Evolutionary conservation across 2,113 vertebrate genomes (phyloP).

Genomic region (Gymnarchus niloticus): DNA sequence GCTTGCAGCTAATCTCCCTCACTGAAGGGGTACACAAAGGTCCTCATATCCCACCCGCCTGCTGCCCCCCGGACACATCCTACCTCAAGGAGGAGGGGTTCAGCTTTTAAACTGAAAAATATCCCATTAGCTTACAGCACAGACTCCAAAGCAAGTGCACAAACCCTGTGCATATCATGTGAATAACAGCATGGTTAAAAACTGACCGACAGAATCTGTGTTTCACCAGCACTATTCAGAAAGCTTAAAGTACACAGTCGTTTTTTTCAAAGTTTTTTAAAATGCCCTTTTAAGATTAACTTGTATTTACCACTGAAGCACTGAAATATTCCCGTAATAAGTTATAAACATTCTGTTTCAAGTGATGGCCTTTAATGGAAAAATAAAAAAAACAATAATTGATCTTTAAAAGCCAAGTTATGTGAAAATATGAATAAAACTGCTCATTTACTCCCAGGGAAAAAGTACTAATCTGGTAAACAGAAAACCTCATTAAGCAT

Average conservation of each 20-base stretch:
- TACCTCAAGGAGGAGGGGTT: slow-evolving; percentile 43
- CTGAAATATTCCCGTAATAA: neutral
- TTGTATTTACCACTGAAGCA: neutral
- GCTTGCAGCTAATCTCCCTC: slow-evolving; percentile 83
- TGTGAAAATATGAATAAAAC: neutral
- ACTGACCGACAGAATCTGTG: neutral
- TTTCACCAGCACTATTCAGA: neutral
- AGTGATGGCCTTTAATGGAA: neutral
- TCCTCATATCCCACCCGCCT: slow-evolving; percentile 75
- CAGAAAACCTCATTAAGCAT: neutral
- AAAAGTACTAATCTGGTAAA: neutral
- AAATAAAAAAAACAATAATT: neutral
- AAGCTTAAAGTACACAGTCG: no score
- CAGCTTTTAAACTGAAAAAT: slow-evolving; percentile 69
- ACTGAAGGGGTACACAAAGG: slow-evolving; percentile 80
- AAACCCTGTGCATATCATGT: neutral
- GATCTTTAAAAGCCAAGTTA: neutral
- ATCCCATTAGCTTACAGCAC: slow-evolving; percentile 63
- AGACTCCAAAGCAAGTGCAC: neutral
- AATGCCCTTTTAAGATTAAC: no score
- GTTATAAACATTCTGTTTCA: neutral
- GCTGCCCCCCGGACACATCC: slow-evolving; percentile 35
- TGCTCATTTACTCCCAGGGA: neutral
- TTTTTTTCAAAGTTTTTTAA: no score
- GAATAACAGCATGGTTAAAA: neutral